Conservation (phyloP, 2,797 vertebrate species). For the Pipistrellus pygmaeus region DNA sequence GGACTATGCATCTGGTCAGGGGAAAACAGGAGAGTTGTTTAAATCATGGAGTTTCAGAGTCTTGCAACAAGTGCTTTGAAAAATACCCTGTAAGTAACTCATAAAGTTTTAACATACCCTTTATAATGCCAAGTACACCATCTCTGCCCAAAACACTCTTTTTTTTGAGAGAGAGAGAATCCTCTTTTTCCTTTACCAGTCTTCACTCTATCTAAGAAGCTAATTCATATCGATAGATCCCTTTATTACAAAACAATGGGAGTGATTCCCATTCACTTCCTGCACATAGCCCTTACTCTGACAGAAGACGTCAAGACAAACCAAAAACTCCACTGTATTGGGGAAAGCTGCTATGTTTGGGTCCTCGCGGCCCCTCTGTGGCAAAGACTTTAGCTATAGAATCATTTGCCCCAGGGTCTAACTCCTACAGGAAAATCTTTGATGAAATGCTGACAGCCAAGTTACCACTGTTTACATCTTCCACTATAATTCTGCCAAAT, state of each 20-base stretch:
- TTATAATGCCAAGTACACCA: neutral
- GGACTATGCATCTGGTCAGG: neutral
- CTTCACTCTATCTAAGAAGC: neutral
- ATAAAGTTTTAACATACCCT: constrained; percentile 29
- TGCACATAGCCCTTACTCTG: neutral
- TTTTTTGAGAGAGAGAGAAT: neutral
- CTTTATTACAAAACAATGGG: neutral
- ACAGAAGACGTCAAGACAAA: neutral
- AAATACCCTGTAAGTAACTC: constrained; percentile 40
- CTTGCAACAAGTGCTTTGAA: constrained; percentile 33
- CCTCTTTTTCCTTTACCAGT: neutral
- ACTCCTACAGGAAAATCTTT: constrained; percentile 18
- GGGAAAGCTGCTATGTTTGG: neutral
- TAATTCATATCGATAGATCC: neutral
- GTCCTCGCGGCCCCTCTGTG: neutral
- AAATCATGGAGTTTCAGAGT: neutral
- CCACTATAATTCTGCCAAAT: neutral
- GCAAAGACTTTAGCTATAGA: neutral
- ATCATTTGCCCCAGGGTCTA: constrained; percentile 3
- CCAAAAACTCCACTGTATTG: neutral
- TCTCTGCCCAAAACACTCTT: constrained; percentile 15
- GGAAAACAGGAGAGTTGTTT: neutral
- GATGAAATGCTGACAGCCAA: constrained; percentile 30
- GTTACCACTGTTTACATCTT: constrained; percentile 15
- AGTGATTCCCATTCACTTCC: neutral